Evolutionary conservation across 23 tunicate species (phyloP), one percentile per base, ranked within the genome.

Genomic region (Corella eumyota): DNA sequence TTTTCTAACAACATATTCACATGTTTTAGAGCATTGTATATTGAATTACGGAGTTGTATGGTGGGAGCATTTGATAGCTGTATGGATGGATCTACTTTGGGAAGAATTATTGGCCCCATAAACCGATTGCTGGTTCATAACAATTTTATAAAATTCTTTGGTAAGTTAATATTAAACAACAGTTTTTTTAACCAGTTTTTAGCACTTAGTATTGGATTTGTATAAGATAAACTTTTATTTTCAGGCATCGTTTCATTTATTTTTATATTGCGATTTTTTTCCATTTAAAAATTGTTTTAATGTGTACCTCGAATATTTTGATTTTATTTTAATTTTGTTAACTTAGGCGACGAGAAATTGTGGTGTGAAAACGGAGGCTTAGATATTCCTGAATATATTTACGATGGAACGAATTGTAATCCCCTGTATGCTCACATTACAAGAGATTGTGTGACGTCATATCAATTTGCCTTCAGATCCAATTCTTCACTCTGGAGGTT

Each of bases 281-380:
- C 15, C 15, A 40, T 9, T 15, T 15, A 40, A 11, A 9, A 40
- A 11, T 15, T 40, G 48, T 40, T 40, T 11, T 40, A 15, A 40
- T 15, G 48, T 40, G 13, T 9, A 9, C 15, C 13, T 40, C 48
- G 11, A 40, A 40, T 40, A 15, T 40, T 40, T 40, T 15, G 48
- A n/a, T n/a, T n/a, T n/a, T n/a, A n/a, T n/a, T n/a, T n/a, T n/a
- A n/a, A n/a, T n/a, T n/a, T n/a, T n/a, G n/a, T n/a, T n/a, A n/a
- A n/a, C n/a, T n/a, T n/a, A 72, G 78, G 78, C 1, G 50, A 38
- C 38, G 78, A 72, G 32, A 33, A 49, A 6, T 24, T 29, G 0
- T 72, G 78, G 78, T 72, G 78, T 29, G 33, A 72, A 2, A 15
- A 50, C 6, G 78, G 78, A 6, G 78, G 78, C 1, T 56, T 72